Conservation (phyloP, 2,888 invertebrate genomes). For the Drosophila ustulata region DNA sequence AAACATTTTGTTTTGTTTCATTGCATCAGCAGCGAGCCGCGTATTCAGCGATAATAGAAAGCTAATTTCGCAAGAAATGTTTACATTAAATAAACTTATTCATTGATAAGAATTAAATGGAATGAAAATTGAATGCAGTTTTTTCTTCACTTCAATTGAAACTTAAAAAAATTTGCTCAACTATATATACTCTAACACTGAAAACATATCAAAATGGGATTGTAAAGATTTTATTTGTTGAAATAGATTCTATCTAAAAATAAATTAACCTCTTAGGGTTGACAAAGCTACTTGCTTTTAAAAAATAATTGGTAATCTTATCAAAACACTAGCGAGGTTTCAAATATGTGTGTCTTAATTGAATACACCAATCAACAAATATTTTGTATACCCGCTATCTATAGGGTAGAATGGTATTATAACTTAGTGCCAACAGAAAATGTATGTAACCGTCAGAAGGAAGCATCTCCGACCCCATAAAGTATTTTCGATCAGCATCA, state of each 20-base stretch:
- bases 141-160: not conserved
- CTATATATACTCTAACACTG: not conserved
- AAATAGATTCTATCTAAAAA: conserved; percentile 6
- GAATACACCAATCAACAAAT: not conserved
- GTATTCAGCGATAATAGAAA: conserved; percentile 19
- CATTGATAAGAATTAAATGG: conserved; percentile 43
- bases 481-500: too few species aligned
- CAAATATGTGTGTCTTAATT: not conserved
- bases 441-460: too few species aligned
- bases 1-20: not conserved
- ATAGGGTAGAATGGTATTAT: too few species aligned
- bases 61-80: conserved; percentile 47
- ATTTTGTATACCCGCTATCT: too few species aligned
- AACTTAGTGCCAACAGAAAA: too few species aligned
- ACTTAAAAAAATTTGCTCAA: too few species aligned
- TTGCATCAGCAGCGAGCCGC: conserved; percentile 12
- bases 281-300: conserved; percentile 27
- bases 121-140: conserved; percentile 19
- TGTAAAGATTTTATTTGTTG: conserved; percentile 20
- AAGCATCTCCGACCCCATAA: too few species aligned
- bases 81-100: conserved; percentile 23
- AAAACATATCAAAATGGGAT: conserved; percentile 8
- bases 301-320: conserved; percentile 56
- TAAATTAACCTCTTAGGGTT: not conserved
- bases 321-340: conserved; percentile 26